Evolutionary conservation across 2,797 vertebrate genomes (phyloP).

Genomic region (Bryconaethiops microstoma): DNA sequence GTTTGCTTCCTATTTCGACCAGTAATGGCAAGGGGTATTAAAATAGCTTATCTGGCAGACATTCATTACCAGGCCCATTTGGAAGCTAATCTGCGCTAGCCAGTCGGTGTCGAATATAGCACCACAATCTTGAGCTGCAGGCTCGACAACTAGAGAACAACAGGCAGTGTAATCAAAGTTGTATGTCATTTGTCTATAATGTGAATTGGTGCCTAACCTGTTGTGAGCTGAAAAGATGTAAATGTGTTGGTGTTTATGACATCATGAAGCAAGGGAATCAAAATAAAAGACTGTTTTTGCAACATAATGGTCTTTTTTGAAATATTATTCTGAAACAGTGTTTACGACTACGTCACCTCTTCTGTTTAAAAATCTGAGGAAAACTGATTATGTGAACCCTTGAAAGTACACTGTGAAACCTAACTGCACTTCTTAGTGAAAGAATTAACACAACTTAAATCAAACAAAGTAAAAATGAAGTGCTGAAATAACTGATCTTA

Average conservation of each 20-base stretch:
- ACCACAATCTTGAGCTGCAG: constrained; percentile 27
- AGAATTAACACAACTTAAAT: no score
- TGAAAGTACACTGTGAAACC: no score
- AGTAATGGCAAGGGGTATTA: constrained; percentile 35
- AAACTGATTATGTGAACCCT: no score
- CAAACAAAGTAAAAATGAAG: no score
- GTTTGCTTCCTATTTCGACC: constrained; percentile 73
- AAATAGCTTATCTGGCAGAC: constrained; percentile 34
- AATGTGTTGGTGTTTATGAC: not conserved
- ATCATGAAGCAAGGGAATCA: not conserved
- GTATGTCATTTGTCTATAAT: no score
- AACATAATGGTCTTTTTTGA: no score
- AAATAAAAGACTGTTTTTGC: no score
- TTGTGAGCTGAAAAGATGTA: not conserved
- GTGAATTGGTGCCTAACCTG: not conserved
- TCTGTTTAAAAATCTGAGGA: no score
- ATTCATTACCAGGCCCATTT: constrained; percentile 36
- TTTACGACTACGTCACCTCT: no score
- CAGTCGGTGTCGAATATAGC: constrained; percentile 43
- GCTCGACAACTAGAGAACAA: constrained; percentile 17
- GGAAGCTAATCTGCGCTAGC: constrained; percentile 33
- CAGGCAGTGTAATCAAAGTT: constrained; percentile 1
- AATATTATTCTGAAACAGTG: no score
- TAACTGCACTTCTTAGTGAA: no score
- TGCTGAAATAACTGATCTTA: no score